Percentiles rank a stretch among this genome's conserved stretches.
phyloP scores from a whole-genome alignment of 2,113 vertebrate genomes.

The Nyctibius bracteatus region DNA sequence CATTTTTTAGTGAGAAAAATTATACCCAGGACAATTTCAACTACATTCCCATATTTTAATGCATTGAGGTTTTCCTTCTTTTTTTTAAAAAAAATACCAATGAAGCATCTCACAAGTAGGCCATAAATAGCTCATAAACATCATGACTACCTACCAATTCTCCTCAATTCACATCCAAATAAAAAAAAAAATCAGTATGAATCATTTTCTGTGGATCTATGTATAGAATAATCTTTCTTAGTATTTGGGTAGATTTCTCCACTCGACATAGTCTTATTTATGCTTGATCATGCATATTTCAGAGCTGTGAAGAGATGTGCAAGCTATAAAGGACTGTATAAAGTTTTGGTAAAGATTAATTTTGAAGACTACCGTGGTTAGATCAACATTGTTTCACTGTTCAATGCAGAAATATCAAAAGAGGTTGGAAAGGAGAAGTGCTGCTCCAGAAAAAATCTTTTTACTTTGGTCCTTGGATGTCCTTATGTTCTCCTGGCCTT shows the following conservation, averaged over 20 bases:
- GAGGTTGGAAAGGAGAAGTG: background rate
- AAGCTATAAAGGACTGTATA: background rate
- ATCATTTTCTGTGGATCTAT: background rate
- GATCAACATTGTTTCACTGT: background rate
- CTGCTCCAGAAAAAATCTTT: background rate
- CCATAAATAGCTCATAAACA: background rate
- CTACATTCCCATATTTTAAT: background rate
- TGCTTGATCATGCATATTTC: background rate
- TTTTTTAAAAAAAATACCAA: background rate
- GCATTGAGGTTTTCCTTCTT: background rate
- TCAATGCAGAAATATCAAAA: background rate
- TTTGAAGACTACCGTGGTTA: background rate
- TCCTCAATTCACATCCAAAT: background rate
- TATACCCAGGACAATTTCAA: background rate
- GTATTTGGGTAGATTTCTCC: background rate
- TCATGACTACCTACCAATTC: background rate
- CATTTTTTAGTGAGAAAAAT: background rate
- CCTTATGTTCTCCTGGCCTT: background rate
- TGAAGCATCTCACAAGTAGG: background rate
- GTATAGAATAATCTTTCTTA: background rate
- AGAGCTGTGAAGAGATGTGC: background rate
- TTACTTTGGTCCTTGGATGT: background rate
- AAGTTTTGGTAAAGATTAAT: background rate
- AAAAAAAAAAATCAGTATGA: background rate
- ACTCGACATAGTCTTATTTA: background rate